Percentiles rank a stretch among this genome's conserved stretches.
These are phyloP conservation scores for Gadopsis bispinosus DNA, from an alignment of 2,797 vertebrate species.

Conservation along the genomic window DNA sequence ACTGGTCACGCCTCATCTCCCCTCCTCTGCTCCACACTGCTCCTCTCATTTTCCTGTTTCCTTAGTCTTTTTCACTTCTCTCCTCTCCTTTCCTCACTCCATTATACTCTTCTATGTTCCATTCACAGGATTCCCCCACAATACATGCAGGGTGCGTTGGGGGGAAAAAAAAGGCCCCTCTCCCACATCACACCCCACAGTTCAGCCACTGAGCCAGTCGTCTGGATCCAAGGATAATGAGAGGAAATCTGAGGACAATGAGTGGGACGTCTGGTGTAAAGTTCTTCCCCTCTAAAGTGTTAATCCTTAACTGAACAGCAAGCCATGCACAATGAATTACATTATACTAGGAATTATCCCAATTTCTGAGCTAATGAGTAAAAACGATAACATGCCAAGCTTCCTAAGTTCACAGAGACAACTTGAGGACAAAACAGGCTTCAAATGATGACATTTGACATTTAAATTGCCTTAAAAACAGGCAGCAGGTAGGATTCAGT, in stretches of 20 bases:
- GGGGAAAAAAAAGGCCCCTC: not conserved
- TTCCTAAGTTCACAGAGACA: slow-evolving; percentile 7
- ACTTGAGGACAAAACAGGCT: slow-evolving; percentile 2
- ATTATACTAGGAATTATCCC: slow-evolving; percentile 51
- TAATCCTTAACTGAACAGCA: slow-evolving; percentile 64
- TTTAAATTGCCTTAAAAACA: slow-evolving; percentile 1
- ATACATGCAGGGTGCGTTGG: slow-evolving; percentile 30
- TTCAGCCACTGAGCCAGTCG: slow-evolving; percentile 41
- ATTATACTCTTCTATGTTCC: not conserved
- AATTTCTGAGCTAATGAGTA: slow-evolving; percentile 48
- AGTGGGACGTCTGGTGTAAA: slow-evolving; percentile 53
- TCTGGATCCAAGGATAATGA: slow-evolving; percentile 58
- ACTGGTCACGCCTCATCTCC: slow-evolving; percentile 55
- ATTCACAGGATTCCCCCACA: slow-evolving; percentile 18
- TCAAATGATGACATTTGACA: not conserved
- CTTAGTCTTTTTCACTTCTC: not conserved
- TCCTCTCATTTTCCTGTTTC: not conserved
- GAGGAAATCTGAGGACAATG: slow-evolving; percentile 71
- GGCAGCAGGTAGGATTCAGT: not conserved
- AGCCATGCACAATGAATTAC: slow-evolving; percentile 48
- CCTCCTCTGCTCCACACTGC: slow-evolving; percentile 6
- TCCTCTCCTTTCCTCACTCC: not conserved
- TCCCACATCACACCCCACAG: slow-evolving; percentile 7
- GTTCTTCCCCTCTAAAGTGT: slow-evolving; percentile 38
- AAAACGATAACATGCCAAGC: slow-evolving; percentile 35